Base-by-base conservation (phyloP, 1,140 invertebrate species). In the Microplitis demolitor region DNA sequence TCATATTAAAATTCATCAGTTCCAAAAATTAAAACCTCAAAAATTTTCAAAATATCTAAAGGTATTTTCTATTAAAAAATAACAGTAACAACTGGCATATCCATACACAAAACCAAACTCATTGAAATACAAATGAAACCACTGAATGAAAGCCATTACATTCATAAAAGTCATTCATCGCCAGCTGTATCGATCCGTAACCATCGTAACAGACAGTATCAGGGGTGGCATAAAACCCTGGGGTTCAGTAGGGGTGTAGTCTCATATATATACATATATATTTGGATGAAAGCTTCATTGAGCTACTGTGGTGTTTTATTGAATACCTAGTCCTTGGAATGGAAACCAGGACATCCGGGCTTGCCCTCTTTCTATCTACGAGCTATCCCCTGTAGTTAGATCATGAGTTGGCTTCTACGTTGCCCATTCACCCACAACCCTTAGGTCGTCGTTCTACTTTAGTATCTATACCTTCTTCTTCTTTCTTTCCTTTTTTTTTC, bases 321-420 rank as follows among this genome's bases (percentile, higher is more conserved):
- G 37, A 54, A 11, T 6, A 45, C 39, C 39, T 45, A 9, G 34
- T 71, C 61, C 61, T 53, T 35, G 74, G 75, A 77, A 83, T 79
- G 79, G 79, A 81, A 82, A 83, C 79, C 78, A 80, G 80, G 80
- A 74, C 79, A 82, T 79, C 74, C 76, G 76, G 77, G 80, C 66
- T 76, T 78, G 74, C 64, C 72, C 73, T 51, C 39, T 45, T 45
- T 45, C 11, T 45, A 45, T 45, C 11, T 45, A 9, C 39, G 39
- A 45, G 39, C 39, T 45, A 45, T 24, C 39, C 39, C 39, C 39
- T 45, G 39, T 8, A 45, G 6, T 45, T 45, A 45, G 6, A 9
- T 8, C 11, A 5, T 45, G 11, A 11, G 6, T 6, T 45, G 39
- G 6, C 39, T 45, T 45, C 11, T 11, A 5, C 74, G 70, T 31